These are phyloP conservation scores for Araneus ventricosus DNA, from an alignment of 1,140 invertebrate species.

Conservation along the genomic window DNA sequence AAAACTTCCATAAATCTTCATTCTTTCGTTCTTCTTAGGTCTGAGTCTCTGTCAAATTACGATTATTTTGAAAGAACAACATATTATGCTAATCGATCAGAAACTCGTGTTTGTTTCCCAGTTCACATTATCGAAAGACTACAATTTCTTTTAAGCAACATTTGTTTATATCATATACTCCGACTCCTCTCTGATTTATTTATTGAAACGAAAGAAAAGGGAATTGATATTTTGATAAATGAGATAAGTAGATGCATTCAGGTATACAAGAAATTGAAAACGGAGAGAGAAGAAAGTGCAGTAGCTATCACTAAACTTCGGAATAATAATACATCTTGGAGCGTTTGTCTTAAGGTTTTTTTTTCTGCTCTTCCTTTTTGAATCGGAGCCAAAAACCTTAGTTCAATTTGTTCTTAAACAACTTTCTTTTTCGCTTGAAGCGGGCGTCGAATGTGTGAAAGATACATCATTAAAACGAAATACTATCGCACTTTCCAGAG, in stretches of 20 bases:
- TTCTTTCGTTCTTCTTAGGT: background rate
- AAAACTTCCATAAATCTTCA: background rate
- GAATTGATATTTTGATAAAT: conserved; percentile 37
- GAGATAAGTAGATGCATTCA: conserved; percentile 32
- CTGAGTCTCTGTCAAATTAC: background rate
- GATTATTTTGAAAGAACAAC: background rate
- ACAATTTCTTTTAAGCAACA: background rate
- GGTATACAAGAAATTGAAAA: background rate
- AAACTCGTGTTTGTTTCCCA: background rate
- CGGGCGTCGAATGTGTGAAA: conserved; percentile 45
- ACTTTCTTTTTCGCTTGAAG: conserved; percentile 41
- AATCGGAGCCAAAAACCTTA: conserved; percentile 56
- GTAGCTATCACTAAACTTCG: conserved; percentile 6
- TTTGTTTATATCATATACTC: background rate
- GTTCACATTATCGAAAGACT: background rate
- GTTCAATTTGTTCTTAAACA: conserved; percentile 70
- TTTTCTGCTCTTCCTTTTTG: background rate
- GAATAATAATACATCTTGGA: conserved; percentile 52
- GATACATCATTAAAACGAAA: conserved; percentile 68
- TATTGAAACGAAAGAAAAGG: conserved; percentile 1
- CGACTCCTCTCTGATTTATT: background rate
- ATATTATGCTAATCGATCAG: background rate
- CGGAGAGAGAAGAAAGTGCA: background rate
- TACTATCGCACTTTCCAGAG: conserved; percentile 31
- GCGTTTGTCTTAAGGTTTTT: background rate